Percentiles rank a stretch among this genome's conserved stretches.
Evolutionary conservation across 2,113 vertebrate species (phyloP).

Genomic region (Zosterops lateralis): DNA sequence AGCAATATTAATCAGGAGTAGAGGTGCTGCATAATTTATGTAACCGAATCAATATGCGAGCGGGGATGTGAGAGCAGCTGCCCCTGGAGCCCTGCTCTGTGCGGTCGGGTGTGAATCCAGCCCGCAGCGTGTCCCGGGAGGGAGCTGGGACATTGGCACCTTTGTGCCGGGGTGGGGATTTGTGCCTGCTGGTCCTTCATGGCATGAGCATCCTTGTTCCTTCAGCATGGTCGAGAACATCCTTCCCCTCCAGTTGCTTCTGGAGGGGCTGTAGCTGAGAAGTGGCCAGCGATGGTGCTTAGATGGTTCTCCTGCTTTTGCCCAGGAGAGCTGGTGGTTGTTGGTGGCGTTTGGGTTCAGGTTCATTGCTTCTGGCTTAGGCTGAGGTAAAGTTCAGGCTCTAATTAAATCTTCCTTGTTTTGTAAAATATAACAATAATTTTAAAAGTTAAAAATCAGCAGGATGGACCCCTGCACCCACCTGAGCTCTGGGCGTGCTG

Average conservation of each 20-base stretch:
- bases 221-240: not conserved
- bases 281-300: fast-evolving
- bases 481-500: not conserved
- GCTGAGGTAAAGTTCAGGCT: not conserved
- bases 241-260: not conserved
- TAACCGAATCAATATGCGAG: conserved; percentile 19
- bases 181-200: not conserved
- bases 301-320: not conserved
- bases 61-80: not conserved
- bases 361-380: not conserved
- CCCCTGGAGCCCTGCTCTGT: not conserved
- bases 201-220: not conserved
- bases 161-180: not conserved
- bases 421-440: not conserved
- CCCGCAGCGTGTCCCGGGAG: not conserved
- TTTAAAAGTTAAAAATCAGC: not conserved
- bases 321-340: not conserved
- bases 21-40: conserved; percentile 62
- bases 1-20: conserved; percentile 32
- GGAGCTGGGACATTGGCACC: not conserved
- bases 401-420: not conserved
- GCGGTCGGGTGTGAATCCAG: not conserved
- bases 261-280: not conserved
- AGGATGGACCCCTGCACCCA: not conserved
- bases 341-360: fast-evolving